These are phyloP conservation scores for Protaetia brevitarsis DNA, from an alignment of 1,140 invertebrate genomes.

Conservation along the genomic window DNA sequence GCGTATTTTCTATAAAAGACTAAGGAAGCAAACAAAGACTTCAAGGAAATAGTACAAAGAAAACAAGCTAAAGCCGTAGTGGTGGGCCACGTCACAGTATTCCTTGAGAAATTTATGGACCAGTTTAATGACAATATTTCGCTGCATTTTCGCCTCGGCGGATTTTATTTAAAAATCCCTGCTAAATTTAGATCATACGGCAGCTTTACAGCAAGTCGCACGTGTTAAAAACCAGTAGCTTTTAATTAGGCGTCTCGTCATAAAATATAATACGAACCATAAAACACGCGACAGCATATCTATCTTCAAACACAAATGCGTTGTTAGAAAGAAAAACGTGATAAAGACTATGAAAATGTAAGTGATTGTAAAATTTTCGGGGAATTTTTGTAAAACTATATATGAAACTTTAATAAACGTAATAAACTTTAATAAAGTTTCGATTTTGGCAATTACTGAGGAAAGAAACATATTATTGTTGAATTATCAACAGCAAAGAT, in stretches of 20 bases:
- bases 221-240: neutral
- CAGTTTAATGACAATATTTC: slow-evolving; percentile 1
- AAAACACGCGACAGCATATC: neutral
- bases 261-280: neutral
- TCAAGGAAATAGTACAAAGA: neutral
- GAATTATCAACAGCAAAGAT: too few relatives aligned
- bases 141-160: neutral
- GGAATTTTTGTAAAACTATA: too few relatives aligned
- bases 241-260: neutral
- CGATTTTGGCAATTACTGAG: too few relatives aligned
- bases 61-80: neutral
- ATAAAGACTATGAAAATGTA: neutral
- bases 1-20: neutral
- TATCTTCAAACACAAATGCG: neutral
- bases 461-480: too few relatives aligned
- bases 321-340: neutral
- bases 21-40: neutral
- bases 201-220: neutral
- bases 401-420: too few relatives aligned
- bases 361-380: neutral
- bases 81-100: neutral
- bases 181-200: neutral
- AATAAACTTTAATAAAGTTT: too few relatives aligned
- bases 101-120: neutral
- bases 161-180: neutral